These are phyloP conservation scores for Hipposideros armiger DNA, from an alignment of 2,113 vertebrate species.

Conservation along the genomic window DNA sequence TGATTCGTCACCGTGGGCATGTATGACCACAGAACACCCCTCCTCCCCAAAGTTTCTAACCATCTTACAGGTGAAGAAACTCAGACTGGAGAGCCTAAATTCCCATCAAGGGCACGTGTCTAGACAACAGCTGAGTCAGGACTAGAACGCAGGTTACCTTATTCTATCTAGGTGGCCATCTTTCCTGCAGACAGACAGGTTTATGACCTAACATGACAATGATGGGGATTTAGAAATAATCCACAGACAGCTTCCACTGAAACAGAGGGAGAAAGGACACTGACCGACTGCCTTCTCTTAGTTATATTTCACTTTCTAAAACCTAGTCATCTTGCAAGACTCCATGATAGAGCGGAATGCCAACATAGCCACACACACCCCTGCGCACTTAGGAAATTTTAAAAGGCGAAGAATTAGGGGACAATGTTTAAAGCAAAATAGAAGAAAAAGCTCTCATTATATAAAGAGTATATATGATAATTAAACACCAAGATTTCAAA, in stretches of 20 bases:
- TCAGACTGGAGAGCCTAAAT: neutral
- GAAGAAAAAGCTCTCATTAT: constrained; percentile 14
- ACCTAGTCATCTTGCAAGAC: neutral
- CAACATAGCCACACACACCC: neutral
- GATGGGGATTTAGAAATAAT: constrained; percentile 3
- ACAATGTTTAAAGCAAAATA: constrained; percentile 53
- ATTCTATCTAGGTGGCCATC: neutral
- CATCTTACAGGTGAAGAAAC: neutral
- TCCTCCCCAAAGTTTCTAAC: neutral
- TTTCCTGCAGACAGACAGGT: neutral
- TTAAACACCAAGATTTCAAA: constrained; percentile 22
- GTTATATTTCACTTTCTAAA: constrained; percentile 20
- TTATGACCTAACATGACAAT: neutral
- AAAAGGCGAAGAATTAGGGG: neutral
- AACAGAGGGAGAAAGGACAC: neutral
- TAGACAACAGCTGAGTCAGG: neutral
- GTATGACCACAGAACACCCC: neutral
- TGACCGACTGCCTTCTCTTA: neutral
- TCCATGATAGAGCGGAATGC: neutral
- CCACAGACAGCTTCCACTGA: neutral
- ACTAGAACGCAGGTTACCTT: neutral
- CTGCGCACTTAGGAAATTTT: neutral
- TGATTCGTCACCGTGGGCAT: neutral
- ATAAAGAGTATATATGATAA: neutral
- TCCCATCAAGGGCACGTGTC: neutral